Base-by-base conservation (phyloP, 2,113 vertebrate genomes). In the Typhlomys cinereus region DNA sequence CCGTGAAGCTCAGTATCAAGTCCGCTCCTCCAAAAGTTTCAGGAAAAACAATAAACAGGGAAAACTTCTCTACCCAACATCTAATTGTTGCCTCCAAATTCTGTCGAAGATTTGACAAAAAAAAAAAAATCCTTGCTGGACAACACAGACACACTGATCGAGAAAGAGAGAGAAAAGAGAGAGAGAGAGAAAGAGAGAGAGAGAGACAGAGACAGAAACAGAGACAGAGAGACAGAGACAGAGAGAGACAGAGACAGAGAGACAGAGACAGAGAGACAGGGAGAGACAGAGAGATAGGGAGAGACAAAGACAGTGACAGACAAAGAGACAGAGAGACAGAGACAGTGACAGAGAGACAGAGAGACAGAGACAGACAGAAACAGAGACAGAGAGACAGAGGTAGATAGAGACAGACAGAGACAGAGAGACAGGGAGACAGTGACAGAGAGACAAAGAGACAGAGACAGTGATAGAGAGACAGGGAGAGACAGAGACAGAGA, bases 81-180 rank as follows among this genome's bases (percentile, higher is more conserved):
- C 50, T 96, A 46, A 94, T 87, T 62, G 1, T 62, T 97, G 95
- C 93, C 95, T 93, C 59, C 50, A 96, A 96, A 64, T 74, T 46
- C 31, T n/a, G 12, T 79, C 95, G 92, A 93, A 92, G 92, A 96
- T 95, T 83, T 64, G 27, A 64, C 34, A 29, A 31, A n/a, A n/a
- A n/a, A n/a, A n/a, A n/a, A n/a, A n/a, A n/a, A 4, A 78, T 78
- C 15, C 46, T 46, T 54, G 71, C 85, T 87, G 52, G 83, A 79
- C 36, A 79, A 39, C 74, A 92, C 41, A 2, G 18, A 10, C 59
- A n/a, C 31, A 41, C n/a, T 13, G 48, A 75, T 1, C 76, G 27
- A 57, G 54, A 57, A 20, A 57, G 54, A 57, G 54, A 27, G 52
- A 25, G 20, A 50, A 17, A 7, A 9, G 17, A 18, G 10, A 64